Evolutionary conservation across 2,888 invertebrate species (phyloP).

Genomic region (Empis stercorea): DNA sequence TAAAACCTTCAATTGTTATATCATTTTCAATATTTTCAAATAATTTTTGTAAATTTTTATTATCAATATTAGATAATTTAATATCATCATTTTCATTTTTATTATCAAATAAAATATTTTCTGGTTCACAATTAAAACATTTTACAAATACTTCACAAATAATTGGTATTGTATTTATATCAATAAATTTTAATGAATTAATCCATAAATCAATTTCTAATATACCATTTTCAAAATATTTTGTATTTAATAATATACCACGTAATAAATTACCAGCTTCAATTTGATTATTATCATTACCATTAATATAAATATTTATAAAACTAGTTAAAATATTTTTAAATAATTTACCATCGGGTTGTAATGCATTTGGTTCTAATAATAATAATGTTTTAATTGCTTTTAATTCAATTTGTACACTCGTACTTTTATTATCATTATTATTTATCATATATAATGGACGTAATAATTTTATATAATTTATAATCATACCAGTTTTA

Average conservation of each 20-base stretch:
- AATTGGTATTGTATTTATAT: conserved; percentile 18
- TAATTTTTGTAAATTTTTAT: conserved; percentile 23
- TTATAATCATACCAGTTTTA: conserved; percentile 28
- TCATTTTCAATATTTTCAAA: conserved; percentile 35
- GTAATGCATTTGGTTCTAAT: conserved; percentile 39
- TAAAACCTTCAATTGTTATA: conserved; percentile 27
- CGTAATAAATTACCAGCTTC: conserved; percentile 44
- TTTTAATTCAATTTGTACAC: conserved; percentile 29
- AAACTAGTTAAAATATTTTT: conserved; percentile 43
- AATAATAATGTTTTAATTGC: conserved; percentile 30
- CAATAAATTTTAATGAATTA: conserved; percentile 32
- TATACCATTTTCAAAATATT: conserved; percentile 45
- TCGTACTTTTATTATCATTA: too few species aligned
- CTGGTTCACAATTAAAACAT: not conserved
- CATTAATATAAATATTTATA: conserved; percentile 39
- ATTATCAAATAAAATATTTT: conserved; percentile 15
- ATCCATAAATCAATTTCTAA: conserved; percentile 56
- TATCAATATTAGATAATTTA: conserved; percentile 11
- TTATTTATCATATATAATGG: conserved; percentile 24
- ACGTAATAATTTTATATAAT: conserved; percentile 30
- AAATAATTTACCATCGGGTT: conserved; percentile 41
- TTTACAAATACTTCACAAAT: conserved; percentile 21
- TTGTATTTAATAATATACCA: conserved; percentile 46
- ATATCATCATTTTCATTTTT: conserved; percentile 16
- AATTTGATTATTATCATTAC: conserved; percentile 27